These are phyloP conservation scores for Cyprinus carpio DNA, from an alignment of 2,113 vertebrate genomes.

Conservation along the genomic window DNA sequence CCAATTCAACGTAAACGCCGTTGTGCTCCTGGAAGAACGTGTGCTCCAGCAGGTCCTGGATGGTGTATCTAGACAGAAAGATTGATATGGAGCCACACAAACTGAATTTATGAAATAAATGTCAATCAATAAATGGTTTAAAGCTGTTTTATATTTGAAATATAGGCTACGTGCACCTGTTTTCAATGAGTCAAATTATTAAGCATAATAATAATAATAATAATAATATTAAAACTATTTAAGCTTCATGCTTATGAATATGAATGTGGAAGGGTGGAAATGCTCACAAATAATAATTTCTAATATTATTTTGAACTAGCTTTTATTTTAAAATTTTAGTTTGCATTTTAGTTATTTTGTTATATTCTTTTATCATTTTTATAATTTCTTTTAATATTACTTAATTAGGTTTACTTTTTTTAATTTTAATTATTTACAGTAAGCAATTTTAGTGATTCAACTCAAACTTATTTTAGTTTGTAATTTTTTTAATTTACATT, in stretches of 20 bases:
- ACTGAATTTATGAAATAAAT: background rate
- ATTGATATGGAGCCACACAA: background rate
- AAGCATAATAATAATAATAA: background rate
- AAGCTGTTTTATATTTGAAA: background rate
- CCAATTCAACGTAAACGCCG: slow-evolving; percentile 90
- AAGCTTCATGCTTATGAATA: background rate
- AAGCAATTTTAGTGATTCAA: too few relatives aligned
- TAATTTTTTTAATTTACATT: too few relatives aligned
- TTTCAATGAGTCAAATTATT: background rate
- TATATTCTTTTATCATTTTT: too few relatives aligned
- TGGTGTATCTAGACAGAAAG: slow-evolving; percentile 83
- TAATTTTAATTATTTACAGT: too few relatives aligned
- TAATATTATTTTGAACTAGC: too few relatives aligned
- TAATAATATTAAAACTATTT: background rate
- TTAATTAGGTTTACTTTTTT: too few relatives aligned
- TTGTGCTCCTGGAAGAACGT: slow-evolving; percentile 95
- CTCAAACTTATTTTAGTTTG: too few relatives aligned
- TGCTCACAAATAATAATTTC: too few relatives aligned
- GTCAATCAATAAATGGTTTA: background rate
- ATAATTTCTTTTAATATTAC: too few relatives aligned
- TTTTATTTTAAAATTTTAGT: too few relatives aligned
- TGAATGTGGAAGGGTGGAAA: too few relatives aligned
- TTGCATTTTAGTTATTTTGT: too few relatives aligned
- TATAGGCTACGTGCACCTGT: background rate
- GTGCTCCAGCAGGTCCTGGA: slow-evolving; percentile 92